These are phyloP conservation scores for Mus spretus DNA, from an alignment of 2,797 vertebrate genomes.

Conservation along the genomic window DNA sequence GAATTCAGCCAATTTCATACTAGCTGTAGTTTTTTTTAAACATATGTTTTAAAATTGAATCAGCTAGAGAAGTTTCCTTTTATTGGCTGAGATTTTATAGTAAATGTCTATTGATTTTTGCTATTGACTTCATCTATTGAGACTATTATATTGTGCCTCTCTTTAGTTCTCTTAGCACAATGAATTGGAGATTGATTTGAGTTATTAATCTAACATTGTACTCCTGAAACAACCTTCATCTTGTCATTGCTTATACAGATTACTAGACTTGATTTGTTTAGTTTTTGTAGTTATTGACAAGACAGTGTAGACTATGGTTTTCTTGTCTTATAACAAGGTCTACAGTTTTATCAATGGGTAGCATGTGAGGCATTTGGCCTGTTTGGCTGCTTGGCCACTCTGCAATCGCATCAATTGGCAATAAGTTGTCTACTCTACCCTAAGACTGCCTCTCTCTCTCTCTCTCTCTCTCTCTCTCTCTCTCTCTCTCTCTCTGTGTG, in stretches of 20 bases:
- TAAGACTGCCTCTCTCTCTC: neutral
- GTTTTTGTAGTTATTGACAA: neutral
- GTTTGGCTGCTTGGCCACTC: neutral
- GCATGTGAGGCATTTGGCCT: neutral
- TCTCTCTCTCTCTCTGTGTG: too few species aligned
- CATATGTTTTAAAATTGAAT: neutral
- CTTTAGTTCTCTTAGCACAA: conserved; percentile 43
- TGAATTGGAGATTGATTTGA: conserved; percentile 36
- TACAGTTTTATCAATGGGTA: conserved; percentile 40
- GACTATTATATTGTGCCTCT: neutral
- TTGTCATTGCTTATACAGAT: neutral
- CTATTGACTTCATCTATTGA: neutral
- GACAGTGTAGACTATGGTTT: neutral
- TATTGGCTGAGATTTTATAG: conserved; percentile 22
- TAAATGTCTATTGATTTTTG: conserved; percentile 26
- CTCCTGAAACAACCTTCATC: neutral
- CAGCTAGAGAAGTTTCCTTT: conserved; percentile 18
- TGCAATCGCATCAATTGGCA: neutral
- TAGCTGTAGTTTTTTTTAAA: conserved; percentile 20
- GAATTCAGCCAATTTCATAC: conserved; percentile 1
- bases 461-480: too few species aligned
- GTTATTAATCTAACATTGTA: neutral
- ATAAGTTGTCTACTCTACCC: neutral
- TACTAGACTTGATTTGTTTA: neutral
- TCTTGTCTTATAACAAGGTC: neutral